phyloP scores from a whole-genome alignment of 2,113 vertebrate species.

The Prinia subflava region DNA sequence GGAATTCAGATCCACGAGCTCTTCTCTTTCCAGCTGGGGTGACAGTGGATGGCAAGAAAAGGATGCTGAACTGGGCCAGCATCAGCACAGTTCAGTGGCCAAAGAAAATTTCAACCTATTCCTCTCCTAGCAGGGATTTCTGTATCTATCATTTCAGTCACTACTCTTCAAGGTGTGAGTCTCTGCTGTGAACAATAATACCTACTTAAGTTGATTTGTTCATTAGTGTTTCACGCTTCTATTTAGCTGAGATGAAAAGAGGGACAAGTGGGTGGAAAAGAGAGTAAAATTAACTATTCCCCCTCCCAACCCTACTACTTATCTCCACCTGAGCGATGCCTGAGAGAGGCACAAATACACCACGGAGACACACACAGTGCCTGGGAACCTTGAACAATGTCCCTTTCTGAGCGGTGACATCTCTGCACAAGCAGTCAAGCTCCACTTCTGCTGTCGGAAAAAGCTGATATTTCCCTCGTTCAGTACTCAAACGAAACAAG shows the following conservation, averaged over 20 bases:
- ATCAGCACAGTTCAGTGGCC: neutral
- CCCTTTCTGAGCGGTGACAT: neutral
- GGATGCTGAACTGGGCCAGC: neutral
- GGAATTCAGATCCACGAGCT: neutral
- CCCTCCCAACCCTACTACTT: neutral
- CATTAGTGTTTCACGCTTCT: neutral
- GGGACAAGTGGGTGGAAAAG: neutral
- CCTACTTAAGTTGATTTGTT: neutral
- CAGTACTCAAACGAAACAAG: slow-evolving; percentile 8
- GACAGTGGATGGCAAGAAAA: neutral
- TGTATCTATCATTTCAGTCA: neutral
- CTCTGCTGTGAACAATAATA: neutral
- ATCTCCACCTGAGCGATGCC: neutral
- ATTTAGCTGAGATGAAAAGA: neutral
- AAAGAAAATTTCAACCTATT: neutral
- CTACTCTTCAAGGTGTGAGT: neutral
- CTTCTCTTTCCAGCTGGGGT: neutral
- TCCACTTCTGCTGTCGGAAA: slow-evolving; percentile 24
- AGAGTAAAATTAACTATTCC: neutral
- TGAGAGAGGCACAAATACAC: neutral
- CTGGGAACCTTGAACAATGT: slow-evolving; percentile 17
- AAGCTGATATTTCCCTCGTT: slow-evolving; percentile 4
- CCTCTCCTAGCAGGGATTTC: neutral
- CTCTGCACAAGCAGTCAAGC: slow-evolving; percentile 42
- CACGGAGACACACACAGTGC: neutral